These are phyloP conservation scores for Phenganax subtilis DNA, from an alignment of 92 coral and sea anemone species.

Conservation along the genomic window DNA sequence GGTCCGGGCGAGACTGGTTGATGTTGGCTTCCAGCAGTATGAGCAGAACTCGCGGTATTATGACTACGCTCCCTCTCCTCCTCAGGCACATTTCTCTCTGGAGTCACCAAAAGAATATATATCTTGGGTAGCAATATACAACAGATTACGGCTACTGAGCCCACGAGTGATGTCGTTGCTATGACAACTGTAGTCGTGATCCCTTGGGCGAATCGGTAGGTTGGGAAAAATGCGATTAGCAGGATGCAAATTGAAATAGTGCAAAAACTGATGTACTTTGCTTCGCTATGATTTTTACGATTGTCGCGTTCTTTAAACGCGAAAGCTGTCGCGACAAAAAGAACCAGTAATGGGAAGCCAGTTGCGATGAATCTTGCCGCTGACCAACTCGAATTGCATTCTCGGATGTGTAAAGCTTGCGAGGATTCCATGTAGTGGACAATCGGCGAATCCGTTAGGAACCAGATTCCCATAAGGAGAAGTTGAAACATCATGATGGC, in stretches of 20 bases:
- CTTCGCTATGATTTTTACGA: constrained; percentile 75
- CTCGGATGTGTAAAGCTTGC: constrained; percentile 61
- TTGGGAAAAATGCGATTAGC: constrained; percentile 78
- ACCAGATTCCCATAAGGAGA: constrained; percentile 66
- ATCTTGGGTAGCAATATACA: constrained; percentile 78
- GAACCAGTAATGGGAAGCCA: constrained; percentile 61
- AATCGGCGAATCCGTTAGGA: constrained; percentile 47
- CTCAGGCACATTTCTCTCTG: constrained; percentile 54
- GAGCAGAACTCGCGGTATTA: constrained; percentile 27
- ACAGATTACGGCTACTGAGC: constrained; percentile 75
- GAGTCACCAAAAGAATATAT: constrained; percentile 63
- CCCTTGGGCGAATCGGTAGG: constrained; percentile 86
- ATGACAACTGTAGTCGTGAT: constrained; percentile 70
- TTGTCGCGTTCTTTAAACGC: constrained; percentile 76
- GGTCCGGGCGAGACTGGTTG: constrained; percentile 21
- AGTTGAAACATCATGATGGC: constrained; percentile 50
- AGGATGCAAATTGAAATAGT: constrained; percentile 82
- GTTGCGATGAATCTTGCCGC: constrained; percentile 59
- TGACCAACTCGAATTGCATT: constrained; percentile 62
- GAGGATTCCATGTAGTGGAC: constrained; percentile 53
- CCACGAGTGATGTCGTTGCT: constrained; percentile 63
- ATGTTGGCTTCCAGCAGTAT: constrained; percentile 40
- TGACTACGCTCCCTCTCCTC: constrained; percentile 25
- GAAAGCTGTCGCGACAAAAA: constrained; percentile 62
- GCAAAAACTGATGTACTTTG: constrained; percentile 82